Percentiles rank a stretch among this genome's conserved stretches.
phyloP scores from a whole-genome alignment of 92 coral and sea anemone species.

The Hydrozoanthus gracilis region DNA sequence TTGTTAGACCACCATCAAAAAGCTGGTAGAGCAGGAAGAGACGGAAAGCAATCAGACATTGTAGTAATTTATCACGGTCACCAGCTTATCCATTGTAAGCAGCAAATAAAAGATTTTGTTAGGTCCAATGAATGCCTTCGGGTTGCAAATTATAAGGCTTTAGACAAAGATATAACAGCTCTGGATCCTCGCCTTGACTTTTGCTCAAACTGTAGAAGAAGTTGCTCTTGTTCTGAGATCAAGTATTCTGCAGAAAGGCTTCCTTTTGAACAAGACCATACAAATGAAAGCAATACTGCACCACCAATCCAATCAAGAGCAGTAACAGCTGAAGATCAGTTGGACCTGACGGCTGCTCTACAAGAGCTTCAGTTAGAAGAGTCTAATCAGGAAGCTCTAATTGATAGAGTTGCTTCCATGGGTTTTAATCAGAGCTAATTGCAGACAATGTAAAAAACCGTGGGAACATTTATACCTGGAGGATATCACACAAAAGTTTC shows the following conservation, averaged over 20 bases:
- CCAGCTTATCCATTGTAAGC: constrained; percentile 59
- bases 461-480: constrained; percentile 32
- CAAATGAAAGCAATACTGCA: not conserved
- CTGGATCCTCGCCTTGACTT: constrained; percentile 46
- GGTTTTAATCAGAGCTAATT: constrained; percentile 44
- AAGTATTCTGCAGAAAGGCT: constrained; percentile 18
- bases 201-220: constrained; percentile 53
- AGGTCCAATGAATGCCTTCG: constrained; percentile 52
- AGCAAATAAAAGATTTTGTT: constrained; percentile 62
- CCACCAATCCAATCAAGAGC: constrained; percentile 36
- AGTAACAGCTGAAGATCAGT: constrained; percentile 37
- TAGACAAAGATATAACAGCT: constrained; percentile 54
- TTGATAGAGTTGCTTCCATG: constrained; percentile 9
- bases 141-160: constrained; percentile 63
- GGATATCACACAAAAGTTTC: constrained; percentile 37
- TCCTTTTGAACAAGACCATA: constrained; percentile 35
- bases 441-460: constrained; percentile 35
- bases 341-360: constrained; percentile 35
- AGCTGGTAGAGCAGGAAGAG: constrained; percentile 49
- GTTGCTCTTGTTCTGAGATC: constrained; percentile 31
- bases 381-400: not conserved
- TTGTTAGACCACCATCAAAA: constrained; percentile 52
- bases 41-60: constrained; percentile 42
- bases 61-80: constrained; percentile 57
- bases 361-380: not conserved